Percentiles rank a stretch among this genome's conserved stretches.
These are phyloP conservation scores for Heterodera carotae DNA, from an alignment of 1,140 invertebrate species.

Conservation along the genomic window DNA sequence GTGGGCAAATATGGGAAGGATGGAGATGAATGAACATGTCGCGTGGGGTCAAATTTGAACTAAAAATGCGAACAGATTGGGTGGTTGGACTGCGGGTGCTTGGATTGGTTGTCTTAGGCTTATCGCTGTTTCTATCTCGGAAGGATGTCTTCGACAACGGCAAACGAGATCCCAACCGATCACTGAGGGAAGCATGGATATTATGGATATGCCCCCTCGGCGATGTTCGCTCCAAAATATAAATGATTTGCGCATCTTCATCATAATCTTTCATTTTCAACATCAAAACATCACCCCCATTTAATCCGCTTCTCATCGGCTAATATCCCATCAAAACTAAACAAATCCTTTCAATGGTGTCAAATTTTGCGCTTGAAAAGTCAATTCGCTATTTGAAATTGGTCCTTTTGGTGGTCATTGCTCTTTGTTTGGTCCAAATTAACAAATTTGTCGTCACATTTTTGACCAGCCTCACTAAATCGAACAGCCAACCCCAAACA, in stretches of 20 bases:
- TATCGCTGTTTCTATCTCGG: not conserved
- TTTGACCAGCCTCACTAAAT: not conserved
- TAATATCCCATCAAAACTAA: not conserved
- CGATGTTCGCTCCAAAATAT: not conserved
- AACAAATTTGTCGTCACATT: not conserved
- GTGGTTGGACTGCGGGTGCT: too few species aligned
- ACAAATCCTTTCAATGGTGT: conserved; percentile 3
- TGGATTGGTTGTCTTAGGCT: not conserved
- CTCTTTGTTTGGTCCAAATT: conserved; percentile 1
- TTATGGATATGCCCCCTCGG: not conserved
- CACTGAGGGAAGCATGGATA: not conserved
- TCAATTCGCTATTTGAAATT: conserved; percentile 8
- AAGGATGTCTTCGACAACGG: not conserved
- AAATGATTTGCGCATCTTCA: not conserved
- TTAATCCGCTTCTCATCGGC: not conserved
- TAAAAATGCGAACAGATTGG: too few species aligned
- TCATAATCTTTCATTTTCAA: not conserved
- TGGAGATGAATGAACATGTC: too few species aligned
- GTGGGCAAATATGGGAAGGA: not conserved
- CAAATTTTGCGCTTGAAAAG: conserved; percentile 5
- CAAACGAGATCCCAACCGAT: not conserved
- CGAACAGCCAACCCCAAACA: not conserved
- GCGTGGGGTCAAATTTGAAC: too few species aligned
- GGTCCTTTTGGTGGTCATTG: conserved; percentile 10
- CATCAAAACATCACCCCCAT: not conserved